Conservation (phyloP, 2,113 vertebrate species). For the Platichthys stellatus region DNA sequence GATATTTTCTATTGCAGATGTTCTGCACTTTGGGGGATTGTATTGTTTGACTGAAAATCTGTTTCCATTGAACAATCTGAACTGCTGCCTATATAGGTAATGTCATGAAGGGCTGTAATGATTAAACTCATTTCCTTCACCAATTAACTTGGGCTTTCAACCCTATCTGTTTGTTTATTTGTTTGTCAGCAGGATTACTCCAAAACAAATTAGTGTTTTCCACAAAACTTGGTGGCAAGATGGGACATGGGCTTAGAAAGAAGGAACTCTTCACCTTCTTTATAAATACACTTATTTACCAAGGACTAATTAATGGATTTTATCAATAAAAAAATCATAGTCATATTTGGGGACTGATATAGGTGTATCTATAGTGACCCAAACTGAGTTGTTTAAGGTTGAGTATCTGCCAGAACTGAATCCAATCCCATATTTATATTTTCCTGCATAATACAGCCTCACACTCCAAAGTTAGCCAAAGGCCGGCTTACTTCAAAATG, state of each 20-base stretch:
- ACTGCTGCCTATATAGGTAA: too few relatives aligned
- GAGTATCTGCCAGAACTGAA: neutral
- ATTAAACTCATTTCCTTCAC: too few relatives aligned
- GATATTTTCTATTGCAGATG: slow-evolving; percentile 17
- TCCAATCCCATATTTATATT: slow-evolving; percentile 7
- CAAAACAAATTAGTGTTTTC: too few relatives aligned
- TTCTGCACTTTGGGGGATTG: neutral
- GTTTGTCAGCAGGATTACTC: neutral
- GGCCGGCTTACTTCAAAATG: slow-evolving; percentile 28
- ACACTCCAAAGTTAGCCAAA: slow-evolving; percentile 17
- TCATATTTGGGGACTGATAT: too few relatives aligned
- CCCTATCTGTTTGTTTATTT: neutral
- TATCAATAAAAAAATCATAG: too few relatives aligned
- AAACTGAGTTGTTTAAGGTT: neutral
- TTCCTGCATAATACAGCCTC: slow-evolving; percentile 4
- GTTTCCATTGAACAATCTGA: neutral
- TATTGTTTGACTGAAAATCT: neutral
- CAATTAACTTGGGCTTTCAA: neutral
- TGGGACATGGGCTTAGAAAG: too few relatives aligned
- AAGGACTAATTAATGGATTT: too few relatives aligned
- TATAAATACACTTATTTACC: too few relatives aligned
- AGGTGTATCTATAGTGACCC: too few relatives aligned
- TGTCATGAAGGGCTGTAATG: too few relatives aligned
- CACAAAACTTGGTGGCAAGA: too few relatives aligned
- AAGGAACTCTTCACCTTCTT: too few relatives aligned